phyloP scores from a whole-genome alignment of 2,797 vertebrate species.

The Enteromius paludinosus region DNA sequence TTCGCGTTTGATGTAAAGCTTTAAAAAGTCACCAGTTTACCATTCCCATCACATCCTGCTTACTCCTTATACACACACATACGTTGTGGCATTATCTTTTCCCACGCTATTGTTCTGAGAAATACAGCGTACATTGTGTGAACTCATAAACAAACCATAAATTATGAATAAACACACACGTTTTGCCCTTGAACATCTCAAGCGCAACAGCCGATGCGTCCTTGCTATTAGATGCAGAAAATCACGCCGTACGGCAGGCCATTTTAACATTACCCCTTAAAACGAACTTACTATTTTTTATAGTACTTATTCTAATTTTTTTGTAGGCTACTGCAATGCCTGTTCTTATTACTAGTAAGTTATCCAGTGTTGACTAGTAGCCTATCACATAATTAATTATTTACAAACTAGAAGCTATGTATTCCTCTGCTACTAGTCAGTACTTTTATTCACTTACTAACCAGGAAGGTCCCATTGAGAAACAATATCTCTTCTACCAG shows the following conservation, averaged over 20 bases:
- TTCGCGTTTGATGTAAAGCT: not conserved
- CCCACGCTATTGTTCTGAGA: not conserved
- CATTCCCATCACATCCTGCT: not conserved
- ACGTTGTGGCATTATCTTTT: not conserved
- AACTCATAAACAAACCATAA: constrained; percentile 36
- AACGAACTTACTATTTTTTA: not conserved
- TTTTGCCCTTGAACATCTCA: constrained; percentile 54
- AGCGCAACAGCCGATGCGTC: constrained; percentile 48
- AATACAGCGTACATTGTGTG: not conserved
- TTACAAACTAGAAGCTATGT: not conserved
- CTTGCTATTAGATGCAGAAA: constrained; percentile 55
- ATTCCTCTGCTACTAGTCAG: not conserved
- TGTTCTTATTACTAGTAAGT: not conserved
- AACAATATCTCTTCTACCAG: not conserved
- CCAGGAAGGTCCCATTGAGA: not conserved
- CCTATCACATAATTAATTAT: not conserved
- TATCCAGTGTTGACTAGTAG: not conserved
- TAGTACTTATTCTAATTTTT: not conserved
- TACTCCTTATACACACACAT: not conserved
- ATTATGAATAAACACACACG: constrained; percentile 13
- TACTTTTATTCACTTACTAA: not conserved
- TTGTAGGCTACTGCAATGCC: not conserved
- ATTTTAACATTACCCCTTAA: not conserved
- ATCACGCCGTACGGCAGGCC: constrained; percentile 27
- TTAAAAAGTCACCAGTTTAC: constrained; percentile 8